Conservation (phyloP, 2,113 vertebrate genomes). For the Otus sunia region DNA sequence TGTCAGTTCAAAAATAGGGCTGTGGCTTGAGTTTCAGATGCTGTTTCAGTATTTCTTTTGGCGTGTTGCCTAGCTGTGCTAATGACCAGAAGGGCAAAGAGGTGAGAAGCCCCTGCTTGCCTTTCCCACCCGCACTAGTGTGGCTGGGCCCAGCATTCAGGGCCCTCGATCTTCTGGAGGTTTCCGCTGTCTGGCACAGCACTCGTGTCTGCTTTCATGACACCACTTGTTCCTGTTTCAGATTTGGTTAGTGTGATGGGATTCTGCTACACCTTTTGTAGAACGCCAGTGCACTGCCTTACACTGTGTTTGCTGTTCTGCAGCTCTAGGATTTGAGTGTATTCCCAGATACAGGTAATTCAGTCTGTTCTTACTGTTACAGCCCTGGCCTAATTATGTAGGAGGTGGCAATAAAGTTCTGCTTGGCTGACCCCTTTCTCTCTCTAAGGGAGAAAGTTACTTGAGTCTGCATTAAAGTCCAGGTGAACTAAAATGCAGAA, state of each 20-base stretch:
- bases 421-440: neutral
- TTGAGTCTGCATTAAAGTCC: neutral
- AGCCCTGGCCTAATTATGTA: neutral
- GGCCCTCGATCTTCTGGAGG: neutral
- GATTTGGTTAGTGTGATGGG: neutral
- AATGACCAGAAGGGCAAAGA: neutral
- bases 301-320: neutral
- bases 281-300: neutral
- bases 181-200: neutral
- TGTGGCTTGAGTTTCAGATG: neutral
- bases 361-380: neutral
- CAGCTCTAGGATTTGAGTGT: neutral
- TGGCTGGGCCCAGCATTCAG: neutral
- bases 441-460: neutral
- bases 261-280: neutral
- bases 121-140: fast-evolving
- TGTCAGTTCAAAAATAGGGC: neutral
- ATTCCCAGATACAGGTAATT: neutral
- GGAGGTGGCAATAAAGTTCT: neutral
- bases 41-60: neutral
- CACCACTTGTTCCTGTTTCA: neutral
- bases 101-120: neutral
- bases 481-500: neutral
- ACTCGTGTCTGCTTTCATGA: neutral
- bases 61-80: neutral